Percentiles rank a stretch among this genome's conserved stretches.
phyloP scores from a whole-genome alignment of 1,140 invertebrate species.

The Drosophila sturtevanti region DNA sequence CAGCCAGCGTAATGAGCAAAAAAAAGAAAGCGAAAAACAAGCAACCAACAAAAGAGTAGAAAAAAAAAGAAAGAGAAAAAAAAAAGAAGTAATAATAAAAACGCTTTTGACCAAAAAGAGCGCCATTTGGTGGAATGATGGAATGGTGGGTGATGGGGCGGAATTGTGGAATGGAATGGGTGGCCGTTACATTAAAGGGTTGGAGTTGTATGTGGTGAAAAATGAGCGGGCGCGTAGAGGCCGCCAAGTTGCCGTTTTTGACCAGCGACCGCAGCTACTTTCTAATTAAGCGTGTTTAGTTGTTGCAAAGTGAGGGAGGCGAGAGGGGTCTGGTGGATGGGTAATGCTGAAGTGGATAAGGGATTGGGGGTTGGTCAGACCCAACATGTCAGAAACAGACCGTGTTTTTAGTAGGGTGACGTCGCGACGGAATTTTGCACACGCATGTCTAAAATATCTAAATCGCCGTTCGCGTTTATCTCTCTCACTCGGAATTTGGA shows the following conservation, averaged over 20 bases:
- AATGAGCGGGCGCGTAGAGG: slow-evolving; percentile 57
- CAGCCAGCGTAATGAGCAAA: slow-evolving; percentile 46
- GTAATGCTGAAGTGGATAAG: no score
- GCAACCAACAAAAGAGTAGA: slow-evolving; percentile 17
- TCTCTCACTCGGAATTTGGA: slow-evolving; percentile 17
- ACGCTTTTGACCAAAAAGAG: not conserved
- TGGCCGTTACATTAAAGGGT: not conserved
- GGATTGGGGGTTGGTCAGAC: no score
- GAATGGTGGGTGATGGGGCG: no score
- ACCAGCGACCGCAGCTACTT: slow-evolving; percentile 63
- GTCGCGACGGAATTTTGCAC: slow-evolving; percentile 34
- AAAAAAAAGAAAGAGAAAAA: slow-evolving; percentile 5
- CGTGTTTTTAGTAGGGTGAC: not conserved
- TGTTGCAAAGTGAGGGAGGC: slow-evolving; percentile 37
- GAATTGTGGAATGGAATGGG: no score
- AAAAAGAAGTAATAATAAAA: slow-evolving; percentile 21
- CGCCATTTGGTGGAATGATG: not conserved
- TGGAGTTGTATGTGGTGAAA: slow-evolving; percentile 38
- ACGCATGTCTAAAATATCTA: slow-evolving; percentile 77
- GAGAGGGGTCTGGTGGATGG: slow-evolving; percentile 39
- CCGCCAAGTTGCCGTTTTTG: slow-evolving; percentile 12
- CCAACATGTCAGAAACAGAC: no score
- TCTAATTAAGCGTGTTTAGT: slow-evolving; percentile 80
- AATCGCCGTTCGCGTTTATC: slow-evolving; percentile 66
- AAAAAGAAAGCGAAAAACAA: slow-evolving; percentile 22